Evolutionary conservation across 2,113 vertebrate genomes (phyloP).

Genomic region (Murina feae): DNA sequence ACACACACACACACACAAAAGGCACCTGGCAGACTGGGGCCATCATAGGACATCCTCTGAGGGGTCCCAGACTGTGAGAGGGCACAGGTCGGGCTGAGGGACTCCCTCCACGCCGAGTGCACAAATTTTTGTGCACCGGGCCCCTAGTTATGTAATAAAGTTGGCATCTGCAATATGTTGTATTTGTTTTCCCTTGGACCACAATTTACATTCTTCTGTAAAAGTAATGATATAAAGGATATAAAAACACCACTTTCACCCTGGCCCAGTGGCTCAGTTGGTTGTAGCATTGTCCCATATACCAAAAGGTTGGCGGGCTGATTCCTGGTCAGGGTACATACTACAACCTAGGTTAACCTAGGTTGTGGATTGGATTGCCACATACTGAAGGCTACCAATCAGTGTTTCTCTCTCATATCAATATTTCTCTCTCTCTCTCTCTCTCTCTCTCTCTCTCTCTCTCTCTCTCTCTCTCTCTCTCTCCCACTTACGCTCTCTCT

Average conservation of each 20-base stretch:
- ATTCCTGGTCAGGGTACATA: neutral
- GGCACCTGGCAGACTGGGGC: no score
- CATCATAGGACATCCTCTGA: no score
- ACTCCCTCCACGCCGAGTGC: no score
- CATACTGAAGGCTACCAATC: neutral
- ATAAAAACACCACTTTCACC: neutral
- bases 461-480: neutral
- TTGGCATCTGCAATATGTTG: neutral
- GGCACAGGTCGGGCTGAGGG: no score
- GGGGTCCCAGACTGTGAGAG: no score
- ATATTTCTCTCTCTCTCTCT: neutral
- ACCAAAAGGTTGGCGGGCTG: neutral
- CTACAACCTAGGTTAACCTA: no score
- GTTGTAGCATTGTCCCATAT: neutral
- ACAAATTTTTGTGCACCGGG: no score
- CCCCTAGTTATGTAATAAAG: neutral
- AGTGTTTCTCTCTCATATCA: neutral
- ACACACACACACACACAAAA: no score
- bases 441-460: neutral
- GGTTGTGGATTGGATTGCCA: no score
- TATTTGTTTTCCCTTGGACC: neutral
- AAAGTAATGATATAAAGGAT: neutral
- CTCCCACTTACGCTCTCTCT: neutral
- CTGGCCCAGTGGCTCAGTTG: neutral
- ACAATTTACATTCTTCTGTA: neutral